Evolutionary conservation across 92 coral and sea anemone genomes (phyloP), one percentile per base, ranked within the genome.

Genomic region (Parazoanthus swiftii): DNA sequence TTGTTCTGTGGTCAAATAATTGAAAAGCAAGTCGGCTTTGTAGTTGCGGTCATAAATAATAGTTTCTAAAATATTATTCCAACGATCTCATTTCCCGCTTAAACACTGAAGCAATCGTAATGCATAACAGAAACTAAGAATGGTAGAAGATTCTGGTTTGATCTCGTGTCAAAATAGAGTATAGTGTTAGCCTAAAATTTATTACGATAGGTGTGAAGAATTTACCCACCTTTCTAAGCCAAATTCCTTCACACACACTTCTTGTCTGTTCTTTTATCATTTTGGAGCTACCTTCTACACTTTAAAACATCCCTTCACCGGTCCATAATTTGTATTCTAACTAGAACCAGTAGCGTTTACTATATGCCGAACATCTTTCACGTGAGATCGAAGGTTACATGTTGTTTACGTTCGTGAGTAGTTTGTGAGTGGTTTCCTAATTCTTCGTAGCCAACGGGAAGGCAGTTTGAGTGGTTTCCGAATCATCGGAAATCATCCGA

Each of bases 161-260:
- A n/a, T n/a, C n/a, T n/a, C n/a, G n/a, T n/a, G n/a, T n/a, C n/a
- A n/a, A n/a, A n/a, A n/a, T n/a, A n/a, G n/a, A n/a, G n/a, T n/a
- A n/a, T n/a, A n/a, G n/a, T n/a, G n/a, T n/a, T n/a, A n/a, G n/a
- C n/a, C n/a, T n/a, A n/a, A n/a, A n/a, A n/a, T n/a, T n/a, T n/a
- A n/a, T n/a, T n/a, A n/a, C n/a, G n/a, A n/a, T 65, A 65, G 71
- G 21, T 65, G 71, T 65, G 71, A 65, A 65, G 71, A 65, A 65
- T 65, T 65, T 65, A 65, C 71, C 71, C 15, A 65, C 71, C 71
- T 65, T 65, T 65, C 71, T 65, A 65, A 65, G 71, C 71, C 71
- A 65, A 65, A 65, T 65, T 65, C 71, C 71, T 65, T 65, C 71
- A 65, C 71, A 65, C 71, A 65, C 71, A 65, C 71, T 59, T 59